Evolutionary conservation across 2,888 invertebrate genomes (phyloP).

Genomic region (Subacronicta megacephala): DNA sequence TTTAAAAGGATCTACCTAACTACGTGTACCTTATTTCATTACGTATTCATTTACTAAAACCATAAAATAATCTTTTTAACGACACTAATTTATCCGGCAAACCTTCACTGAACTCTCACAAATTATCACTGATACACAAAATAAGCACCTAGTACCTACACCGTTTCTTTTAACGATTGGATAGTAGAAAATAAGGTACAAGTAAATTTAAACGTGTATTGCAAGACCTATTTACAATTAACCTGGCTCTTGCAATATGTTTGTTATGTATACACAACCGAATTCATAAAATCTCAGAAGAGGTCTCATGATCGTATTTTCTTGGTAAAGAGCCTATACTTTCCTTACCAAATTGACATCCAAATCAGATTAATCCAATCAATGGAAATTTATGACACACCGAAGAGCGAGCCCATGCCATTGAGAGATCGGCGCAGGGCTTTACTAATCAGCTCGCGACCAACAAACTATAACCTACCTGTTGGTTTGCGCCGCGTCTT

Average conservation of each 20-base stretch:
- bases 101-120: too few species aligned
- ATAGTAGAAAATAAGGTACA: conserved; percentile 61
- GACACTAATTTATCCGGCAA: not conserved
- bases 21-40: too few species aligned
- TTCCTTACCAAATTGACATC: conserved; percentile 87
- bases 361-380: conserved; percentile 90
- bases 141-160: too few species aligned
- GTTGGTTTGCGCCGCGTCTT: conserved; percentile 63
- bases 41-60: too few species aligned
- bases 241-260: conserved; percentile 74
- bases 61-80: too few species aligned
- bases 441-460: conserved; percentile 82
- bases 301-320: conserved; percentile 80
- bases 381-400: conserved; percentile 90
- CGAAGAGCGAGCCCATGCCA: conserved; percentile 80
- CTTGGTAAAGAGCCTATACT: conserved; percentile 82
- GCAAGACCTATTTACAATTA: conserved; percentile 65
- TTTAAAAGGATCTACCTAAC: not conserved
- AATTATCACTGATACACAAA: conserved; percentile 6
- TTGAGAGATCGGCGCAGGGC: conserved; percentile 79
- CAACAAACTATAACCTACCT: conserved; percentile 70
- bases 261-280: conserved; percentile 78
- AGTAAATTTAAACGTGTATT: conserved; percentile 61
- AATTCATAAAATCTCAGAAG: conserved; percentile 73
- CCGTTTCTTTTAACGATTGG: conserved; percentile 71